Conservation (phyloP, 2,113 vertebrate species). For the Poecile atricapillus region DNA sequence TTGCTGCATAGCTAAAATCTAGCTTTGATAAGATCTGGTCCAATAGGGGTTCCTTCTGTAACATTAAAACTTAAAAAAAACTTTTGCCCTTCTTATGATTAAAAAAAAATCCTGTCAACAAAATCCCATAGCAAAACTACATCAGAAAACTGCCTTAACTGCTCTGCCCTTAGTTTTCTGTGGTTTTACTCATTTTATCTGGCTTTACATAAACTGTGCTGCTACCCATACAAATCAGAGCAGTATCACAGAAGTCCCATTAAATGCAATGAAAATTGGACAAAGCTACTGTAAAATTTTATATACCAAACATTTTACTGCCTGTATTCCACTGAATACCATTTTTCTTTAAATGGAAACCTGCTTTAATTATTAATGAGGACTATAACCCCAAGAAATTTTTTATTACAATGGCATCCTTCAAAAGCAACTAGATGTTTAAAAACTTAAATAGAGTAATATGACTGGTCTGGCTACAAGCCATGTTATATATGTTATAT, state of each 20-base stretch:
- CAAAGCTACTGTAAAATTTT: slow-evolving; percentile 47
- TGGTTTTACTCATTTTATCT: not conserved
- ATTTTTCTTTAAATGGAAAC: slow-evolving; percentile 22
- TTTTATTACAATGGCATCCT: not conserved
- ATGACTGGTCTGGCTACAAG: not conserved
- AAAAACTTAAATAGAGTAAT: slow-evolving; percentile 23
- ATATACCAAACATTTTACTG: slow-evolving; percentile 13
- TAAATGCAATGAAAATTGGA: slow-evolving; percentile 29
- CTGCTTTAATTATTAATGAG: slow-evolving; percentile 22
- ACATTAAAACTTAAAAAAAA: not conserved
- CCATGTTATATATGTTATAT: not conserved
- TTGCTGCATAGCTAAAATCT: not conserved
- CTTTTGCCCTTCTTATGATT: not conserved
- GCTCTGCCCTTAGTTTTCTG: not conserved
- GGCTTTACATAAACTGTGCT: not conserved
- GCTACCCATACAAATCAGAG: not conserved
- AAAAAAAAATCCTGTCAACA: not conserved
- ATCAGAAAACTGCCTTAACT: not conserved
- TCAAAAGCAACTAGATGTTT: slow-evolving; percentile 30
- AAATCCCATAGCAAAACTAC: not conserved
- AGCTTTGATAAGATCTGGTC: not conserved
- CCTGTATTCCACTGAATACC: not conserved
- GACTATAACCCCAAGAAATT: not conserved
- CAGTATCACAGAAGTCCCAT: not conserved
- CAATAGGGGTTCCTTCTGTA: not conserved